Base-by-base conservation (phyloP, 2,113 vertebrate genomes). In the Tragulus kanchil region DNA sequence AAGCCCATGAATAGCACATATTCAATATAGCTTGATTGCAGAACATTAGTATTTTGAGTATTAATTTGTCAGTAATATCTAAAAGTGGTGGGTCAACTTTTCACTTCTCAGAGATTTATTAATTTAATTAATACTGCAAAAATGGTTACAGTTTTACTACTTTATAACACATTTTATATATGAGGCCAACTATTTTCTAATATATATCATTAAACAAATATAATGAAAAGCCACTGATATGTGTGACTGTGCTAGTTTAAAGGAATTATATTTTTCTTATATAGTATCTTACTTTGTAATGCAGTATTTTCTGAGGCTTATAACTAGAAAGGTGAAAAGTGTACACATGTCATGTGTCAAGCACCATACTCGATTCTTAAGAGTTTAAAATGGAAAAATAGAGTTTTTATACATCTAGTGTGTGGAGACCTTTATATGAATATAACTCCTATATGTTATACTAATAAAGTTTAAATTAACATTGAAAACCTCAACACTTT, bases 51-150 rank as follows among this genome's bases (percentile, higher is more conserved):
- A 86, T 64, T 93, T 95, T n/a, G 15, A 75, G 0, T 17, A 75
- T 71, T 95, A 92, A 95, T 89, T 97, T 95, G 62, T 81, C 28
- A 89, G 31, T 10, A 90, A 62, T 78, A 85, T 85, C 31, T 93
- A 93, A 94, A 95, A 84, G n/a, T 84, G 8, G 14, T 86, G 36
- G 7, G 14, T 6, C 10, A 83, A 61, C 0, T 67, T 90, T 96
- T 82, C 21, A 82, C 36, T 48, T 77, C 64, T 83, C 4, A 69
- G 3, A 0, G 17, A 67, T 84, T 83, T 59, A 42, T 85, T 73
- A 9, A 21, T 42, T 96, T 95, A 83, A 88, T 88, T 67, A 67
- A n/a, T 92, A 71, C 50, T 95, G 0, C 85, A 45, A 42, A 91
- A 54, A 73, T 1, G 16, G 6, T 45, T 79, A 3, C 5, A 79